Percentiles rank a stretch among this genome's conserved stretches.
These are phyloP conservation scores for Pterostichus niger DNA, from an alignment of 2,888 invertebrate genomes.

Conservation along the genomic window DNA sequence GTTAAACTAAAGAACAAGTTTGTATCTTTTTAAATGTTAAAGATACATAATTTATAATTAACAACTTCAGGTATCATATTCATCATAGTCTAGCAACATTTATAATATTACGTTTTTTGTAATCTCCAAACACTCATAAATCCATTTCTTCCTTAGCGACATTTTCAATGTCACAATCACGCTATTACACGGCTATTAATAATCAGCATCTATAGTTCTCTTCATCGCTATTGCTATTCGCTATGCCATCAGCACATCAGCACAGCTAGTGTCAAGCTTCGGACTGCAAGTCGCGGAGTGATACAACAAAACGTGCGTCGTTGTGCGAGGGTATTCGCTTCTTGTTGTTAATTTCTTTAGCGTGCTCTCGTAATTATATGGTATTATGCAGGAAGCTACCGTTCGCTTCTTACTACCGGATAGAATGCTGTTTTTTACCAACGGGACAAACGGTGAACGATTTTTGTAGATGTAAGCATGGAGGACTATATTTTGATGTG, in stretches of 20 bases:
- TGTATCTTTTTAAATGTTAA: no score
- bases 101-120: no score
- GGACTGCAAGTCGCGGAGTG: conserved; percentile 3
- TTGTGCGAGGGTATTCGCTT: conserved; percentile 18
- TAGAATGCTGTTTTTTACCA: conserved; percentile 37
- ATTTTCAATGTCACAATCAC: conserved; percentile 6
- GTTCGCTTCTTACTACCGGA: conserved; percentile 39
- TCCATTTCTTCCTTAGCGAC: conserved; percentile 13
- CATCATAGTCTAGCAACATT: no score
- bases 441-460: conserved; percentile 14
- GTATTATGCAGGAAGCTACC: conserved; percentile 62
- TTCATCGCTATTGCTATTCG: no score
- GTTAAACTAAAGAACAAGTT: no score
- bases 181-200: conserved; percentile 49
- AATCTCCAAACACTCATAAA: not conserved
- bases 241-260: not conserved
- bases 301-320: conserved; percentile 36
- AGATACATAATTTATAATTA: no score
- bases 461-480: conserved; percentile 36
- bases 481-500: conserved; percentile 5
- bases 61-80: no score
- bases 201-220: conserved; percentile 20
- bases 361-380: conserved; percentile 57
- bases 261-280: conserved; percentile 9
- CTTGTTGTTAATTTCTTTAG: conserved; percentile 55